Conservation (phyloP, 2,113 vertebrate genomes). For the Tetraodon nigroviridis region DNA sequence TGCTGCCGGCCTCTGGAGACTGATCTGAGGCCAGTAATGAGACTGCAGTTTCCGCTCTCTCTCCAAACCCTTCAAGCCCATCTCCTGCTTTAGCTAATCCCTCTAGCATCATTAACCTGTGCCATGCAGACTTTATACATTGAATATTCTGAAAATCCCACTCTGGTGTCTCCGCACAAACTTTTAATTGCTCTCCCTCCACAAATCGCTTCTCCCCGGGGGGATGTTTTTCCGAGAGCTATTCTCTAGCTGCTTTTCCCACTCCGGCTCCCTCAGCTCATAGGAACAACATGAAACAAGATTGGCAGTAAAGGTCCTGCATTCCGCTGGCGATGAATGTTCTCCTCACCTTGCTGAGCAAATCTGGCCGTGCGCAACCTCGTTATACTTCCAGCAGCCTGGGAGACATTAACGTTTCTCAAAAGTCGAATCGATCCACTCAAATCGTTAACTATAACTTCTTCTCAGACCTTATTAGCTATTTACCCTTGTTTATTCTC, state of each 20-base stretch:
- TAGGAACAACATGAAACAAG: constrained; percentile 36
- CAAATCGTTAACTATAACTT: constrained; percentile 50
- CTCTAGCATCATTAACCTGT: constrained; percentile 66
- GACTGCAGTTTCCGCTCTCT: constrained; percentile 45
- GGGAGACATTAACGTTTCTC: constrained; percentile 39
- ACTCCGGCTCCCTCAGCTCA: constrained; percentile 31
- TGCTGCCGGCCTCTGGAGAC: constrained; percentile 56
- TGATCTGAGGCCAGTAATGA: constrained; percentile 63
- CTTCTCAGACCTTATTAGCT: constrained; percentile 47
- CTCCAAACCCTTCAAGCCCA: constrained; percentile 19
- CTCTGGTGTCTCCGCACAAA: constrained; percentile 54
- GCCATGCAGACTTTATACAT: constrained; percentile 50
- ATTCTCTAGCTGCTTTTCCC: constrained; percentile 41
- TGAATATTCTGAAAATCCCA: constrained; percentile 45
- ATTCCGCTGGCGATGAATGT: constrained; percentile 28
- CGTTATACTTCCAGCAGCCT: constrained; percentile 31
- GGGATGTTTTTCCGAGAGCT: constrained; percentile 39
- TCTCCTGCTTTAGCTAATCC: constrained; percentile 47
- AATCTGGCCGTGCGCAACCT: constrained; percentile 23
- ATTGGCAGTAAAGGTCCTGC: constrained; percentile 34
- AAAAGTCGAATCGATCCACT: constrained; percentile 52
- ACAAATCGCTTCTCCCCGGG: constrained; percentile 51
- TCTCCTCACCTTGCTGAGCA: constrained; percentile 33
- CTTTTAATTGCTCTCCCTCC: constrained; percentile 67
- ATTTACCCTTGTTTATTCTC: constrained; percentile 58